These are phyloP conservation scores for Pimpla rufipes DNA, from an alignment of 2,888 invertebrate genomes.

Conservation along the genomic window DNA sequence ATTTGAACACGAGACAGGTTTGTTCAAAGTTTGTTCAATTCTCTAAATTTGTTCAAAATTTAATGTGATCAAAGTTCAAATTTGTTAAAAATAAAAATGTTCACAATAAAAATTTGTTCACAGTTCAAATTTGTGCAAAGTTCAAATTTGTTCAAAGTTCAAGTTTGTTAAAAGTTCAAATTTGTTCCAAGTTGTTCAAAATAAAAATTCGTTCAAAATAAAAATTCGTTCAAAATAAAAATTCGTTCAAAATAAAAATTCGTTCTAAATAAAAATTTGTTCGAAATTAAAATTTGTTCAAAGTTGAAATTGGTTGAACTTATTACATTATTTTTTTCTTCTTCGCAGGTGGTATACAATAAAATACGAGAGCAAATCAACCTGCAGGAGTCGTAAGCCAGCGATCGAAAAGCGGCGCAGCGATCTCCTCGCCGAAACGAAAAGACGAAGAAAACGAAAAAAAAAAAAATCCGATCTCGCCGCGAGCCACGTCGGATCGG, in stretches of 20 bases:
- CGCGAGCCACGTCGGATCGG: slow-evolving; percentile 20
- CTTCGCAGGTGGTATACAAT: slow-evolving; percentile 56
- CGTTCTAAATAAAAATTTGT: too few species aligned
- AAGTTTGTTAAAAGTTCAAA: too few species aligned
- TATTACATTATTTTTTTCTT: not conserved
- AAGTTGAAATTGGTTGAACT: too few species aligned
- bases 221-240: too few species aligned
- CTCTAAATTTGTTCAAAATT: not conserved
- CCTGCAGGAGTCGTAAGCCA: slow-evolving; percentile 58
- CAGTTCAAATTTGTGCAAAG: too few species aligned
- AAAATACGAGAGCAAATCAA: slow-evolving; percentile 65
- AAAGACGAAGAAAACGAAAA: not conserved
- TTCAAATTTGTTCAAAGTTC: too few species aligned
- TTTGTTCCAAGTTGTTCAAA: too few species aligned
- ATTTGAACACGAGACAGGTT: slow-evolving; percentile 81
- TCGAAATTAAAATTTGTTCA: too few species aligned
- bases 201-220: too few species aligned
- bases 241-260: too few species aligned
- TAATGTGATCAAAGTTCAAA: not conserved
- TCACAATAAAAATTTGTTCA: too few species aligned
- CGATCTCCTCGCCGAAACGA: not conserved
- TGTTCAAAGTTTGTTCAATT: not conserved
- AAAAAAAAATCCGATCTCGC: slow-evolving; percentile 22
- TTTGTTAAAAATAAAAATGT: too few species aligned
- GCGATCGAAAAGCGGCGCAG: not conserved